Conservation (phyloP, 2,797 vertebrate genomes). For the Microcaecilia unicolor region DNA sequence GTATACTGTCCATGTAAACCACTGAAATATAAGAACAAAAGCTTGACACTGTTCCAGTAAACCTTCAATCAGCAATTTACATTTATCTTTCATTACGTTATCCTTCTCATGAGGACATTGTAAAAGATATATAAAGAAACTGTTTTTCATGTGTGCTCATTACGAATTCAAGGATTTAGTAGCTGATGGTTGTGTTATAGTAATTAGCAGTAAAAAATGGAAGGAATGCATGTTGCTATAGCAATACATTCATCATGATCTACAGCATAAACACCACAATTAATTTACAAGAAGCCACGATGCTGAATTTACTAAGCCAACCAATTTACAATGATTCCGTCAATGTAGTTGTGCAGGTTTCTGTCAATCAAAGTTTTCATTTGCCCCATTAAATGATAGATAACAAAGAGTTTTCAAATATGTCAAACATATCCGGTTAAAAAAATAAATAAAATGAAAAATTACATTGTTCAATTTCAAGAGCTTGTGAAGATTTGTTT, state of each 20-base stretch:
- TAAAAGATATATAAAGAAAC: conserved; percentile 40
- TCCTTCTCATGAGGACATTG: conserved; percentile 25
- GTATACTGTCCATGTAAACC: conserved; percentile 17
- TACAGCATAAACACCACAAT: conserved; percentile 65
- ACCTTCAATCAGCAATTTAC: conserved; percentile 40
- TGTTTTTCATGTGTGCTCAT: conserved; percentile 52
- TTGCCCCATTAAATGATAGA: too few relatives aligned
- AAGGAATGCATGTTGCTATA: conserved; percentile 68
- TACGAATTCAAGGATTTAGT: conserved; percentile 68
- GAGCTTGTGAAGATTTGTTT: too few relatives aligned
- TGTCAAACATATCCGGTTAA: too few relatives aligned
- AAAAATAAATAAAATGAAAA: too few relatives aligned
- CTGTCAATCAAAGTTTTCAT: conserved; percentile 58
- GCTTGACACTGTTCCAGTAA: conserved; percentile 24
- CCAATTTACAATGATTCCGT: conserved; percentile 59
- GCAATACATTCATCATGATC: conserved; percentile 67
- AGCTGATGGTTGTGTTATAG: conserved; percentile 58
- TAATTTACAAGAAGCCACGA: conserved; percentile 66
- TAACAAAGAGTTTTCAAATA: too few relatives aligned
- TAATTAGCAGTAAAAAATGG: conserved; percentile 59
- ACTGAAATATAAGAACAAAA: conserved; percentile 10
- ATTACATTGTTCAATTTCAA: too few relatives aligned
- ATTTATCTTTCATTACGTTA: conserved; percentile 33
- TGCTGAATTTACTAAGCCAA: conserved; percentile 65
- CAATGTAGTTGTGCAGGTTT: conserved; percentile 53